Base-by-base conservation (phyloP, 2,797 vertebrate species). In the Benthosema pterotum region DNA sequence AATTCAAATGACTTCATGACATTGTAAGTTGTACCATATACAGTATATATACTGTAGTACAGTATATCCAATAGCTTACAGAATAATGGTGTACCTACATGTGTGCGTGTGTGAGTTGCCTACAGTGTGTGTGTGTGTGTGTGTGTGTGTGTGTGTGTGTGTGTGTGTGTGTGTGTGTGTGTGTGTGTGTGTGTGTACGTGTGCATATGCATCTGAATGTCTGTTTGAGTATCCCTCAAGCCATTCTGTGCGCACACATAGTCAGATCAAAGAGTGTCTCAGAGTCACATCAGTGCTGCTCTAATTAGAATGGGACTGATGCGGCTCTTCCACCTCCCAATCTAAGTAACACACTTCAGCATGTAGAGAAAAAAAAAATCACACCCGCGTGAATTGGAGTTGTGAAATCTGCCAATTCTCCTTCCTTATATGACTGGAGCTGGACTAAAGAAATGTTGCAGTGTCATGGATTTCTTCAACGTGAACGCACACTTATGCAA, bases 201-300 rank as follows among this genome's bases (percentile, higher is more conserved):
- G 28, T 13, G 7, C n/a, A 13, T 28, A 19, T 19, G 56, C 19
- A 49, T 54, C 4, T 46, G 11, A 15, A 28, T 17, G 11, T 43
- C 15, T 5, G 45, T 5, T 3, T 43, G 50, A 53, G 61, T 61
- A 57, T 72, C 63, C 72, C 57, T 56, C 17, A 42, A 71, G 73
- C 66, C 68, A 56, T 64, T 71, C 11, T 54, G 50, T 49, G 56
- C 15, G 2, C 28, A 63, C 70, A 66, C 64, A 71, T 74, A 22
- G 49, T 50, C 67, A 70, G 72, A 82, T 76, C 75, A 83, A 79
- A 79, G 72, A 84, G 63, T 53, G 71, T 77, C 68, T 72, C 55
- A 63, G 3, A 78, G 73, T 79, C 70, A 65, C 67, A 73, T 83
- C 79, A 82, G 52, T 70, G 71, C 61, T 68, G 67, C 71, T 77